Conservation (phyloP, 2,113 vertebrate species). For the Ameiurus melas region DNA sequence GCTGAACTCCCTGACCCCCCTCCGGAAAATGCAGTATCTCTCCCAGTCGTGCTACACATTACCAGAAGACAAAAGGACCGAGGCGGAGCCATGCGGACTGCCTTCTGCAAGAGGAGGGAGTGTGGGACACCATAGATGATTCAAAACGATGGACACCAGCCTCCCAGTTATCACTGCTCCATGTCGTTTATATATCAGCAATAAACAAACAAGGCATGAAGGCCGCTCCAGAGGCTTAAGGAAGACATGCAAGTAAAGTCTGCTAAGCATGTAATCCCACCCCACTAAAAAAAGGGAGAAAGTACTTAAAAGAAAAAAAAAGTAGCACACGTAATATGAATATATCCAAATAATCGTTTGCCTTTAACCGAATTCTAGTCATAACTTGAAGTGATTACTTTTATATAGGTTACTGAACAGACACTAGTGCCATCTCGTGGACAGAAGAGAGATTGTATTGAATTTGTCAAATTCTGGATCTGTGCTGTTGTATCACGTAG, state of each 20-base stretch:
- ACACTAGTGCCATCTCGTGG: constrained; percentile 32
- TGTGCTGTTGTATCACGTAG: neutral
- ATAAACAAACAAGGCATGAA: neutral
- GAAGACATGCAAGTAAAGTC: neutral
- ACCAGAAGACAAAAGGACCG: constrained; percentile 74
- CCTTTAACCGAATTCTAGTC: neutral
- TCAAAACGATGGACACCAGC: constrained; percentile 12
- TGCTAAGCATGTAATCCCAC: neutral
- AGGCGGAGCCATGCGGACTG: constrained; percentile 68
- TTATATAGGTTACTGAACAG: neutral
- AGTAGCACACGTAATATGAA: neutral
- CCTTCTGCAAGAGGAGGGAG: constrained; percentile 66
- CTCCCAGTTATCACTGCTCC: neutral
- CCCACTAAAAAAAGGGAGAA: neutral
- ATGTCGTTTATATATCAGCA: neutral
- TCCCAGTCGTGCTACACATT: constrained; percentile 65
- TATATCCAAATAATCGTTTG: too few relatives aligned
- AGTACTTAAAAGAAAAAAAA: neutral
- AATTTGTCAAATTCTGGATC: neutral
- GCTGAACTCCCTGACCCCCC: constrained; percentile 51
- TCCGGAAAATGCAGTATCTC: constrained; percentile 56
- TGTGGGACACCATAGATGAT: constrained; percentile 10
- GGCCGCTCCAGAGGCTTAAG: neutral
- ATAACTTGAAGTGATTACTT: constrained; percentile 31
- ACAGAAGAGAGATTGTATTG: neutral